phyloP scores from a whole-genome alignment of 1,140 invertebrate species.

The Brachionus rubens region DNA sequence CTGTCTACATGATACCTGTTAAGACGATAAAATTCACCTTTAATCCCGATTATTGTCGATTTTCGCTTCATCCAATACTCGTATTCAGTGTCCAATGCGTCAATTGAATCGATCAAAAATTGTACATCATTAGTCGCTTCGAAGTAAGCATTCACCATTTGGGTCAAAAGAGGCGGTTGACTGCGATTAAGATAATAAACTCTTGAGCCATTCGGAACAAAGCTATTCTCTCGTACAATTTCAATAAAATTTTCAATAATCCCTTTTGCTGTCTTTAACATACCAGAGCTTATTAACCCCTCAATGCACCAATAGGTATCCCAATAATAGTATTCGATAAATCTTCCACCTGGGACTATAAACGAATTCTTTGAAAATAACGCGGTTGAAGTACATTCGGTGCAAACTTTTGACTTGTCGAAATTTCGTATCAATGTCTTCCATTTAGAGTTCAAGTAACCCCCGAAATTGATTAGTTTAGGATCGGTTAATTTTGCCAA shows the following conservation, averaged over 20 bases:
- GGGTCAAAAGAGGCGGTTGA: constrained; percentile 77
- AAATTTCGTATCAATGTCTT: constrained; percentile 27
- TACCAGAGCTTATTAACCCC: constrained; percentile 76
- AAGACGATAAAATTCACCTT: background rate
- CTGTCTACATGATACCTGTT: background rate
- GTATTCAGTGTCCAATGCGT: constrained; percentile 10
- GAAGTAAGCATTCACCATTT: constrained; percentile 67
- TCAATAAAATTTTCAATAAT: constrained; percentile 63
- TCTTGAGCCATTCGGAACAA: constrained; percentile 83
- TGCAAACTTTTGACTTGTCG: background rate
- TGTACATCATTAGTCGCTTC: background rate
- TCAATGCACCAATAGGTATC: constrained; percentile 89
- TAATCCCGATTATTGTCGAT: background rate
- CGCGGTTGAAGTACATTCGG: background rate
- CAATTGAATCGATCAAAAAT: background rate
- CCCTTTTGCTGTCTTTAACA: constrained; percentile 72
- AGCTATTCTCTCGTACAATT: constrained; percentile 63
- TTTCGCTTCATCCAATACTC: constrained; percentile 46
- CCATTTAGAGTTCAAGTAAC: constrained; percentile 35
- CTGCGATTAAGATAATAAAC: constrained; percentile 79
- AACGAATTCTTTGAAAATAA: constrained; percentile 12
- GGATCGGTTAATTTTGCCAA: background rate
- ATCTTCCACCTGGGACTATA: constrained; percentile 85
- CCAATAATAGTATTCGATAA: constrained; percentile 84
- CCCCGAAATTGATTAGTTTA: constrained; percentile 9